Conservation (phyloP, 2,113 vertebrate genomes). For the Xiphias gladius region DNA sequence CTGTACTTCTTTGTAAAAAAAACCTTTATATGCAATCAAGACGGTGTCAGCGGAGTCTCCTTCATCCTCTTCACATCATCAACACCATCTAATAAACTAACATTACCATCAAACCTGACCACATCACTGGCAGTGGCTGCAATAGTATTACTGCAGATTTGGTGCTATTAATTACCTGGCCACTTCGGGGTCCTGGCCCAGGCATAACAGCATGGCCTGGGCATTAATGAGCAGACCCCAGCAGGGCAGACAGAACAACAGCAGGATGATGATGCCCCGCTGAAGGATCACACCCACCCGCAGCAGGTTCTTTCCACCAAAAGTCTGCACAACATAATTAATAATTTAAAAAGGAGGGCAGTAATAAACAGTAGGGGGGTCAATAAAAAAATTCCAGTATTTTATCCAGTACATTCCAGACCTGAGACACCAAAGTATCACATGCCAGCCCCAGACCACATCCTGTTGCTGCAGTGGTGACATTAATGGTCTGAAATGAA, state of each 20-base stretch:
- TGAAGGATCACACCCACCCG: conserved; percentile 92
- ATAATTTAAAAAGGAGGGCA: neutral
- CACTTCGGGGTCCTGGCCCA: conserved; percentile 88
- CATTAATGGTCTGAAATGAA: conserved; percentile 88
- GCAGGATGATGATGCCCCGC: conserved; percentile 86
- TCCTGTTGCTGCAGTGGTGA: conserved; percentile 89
- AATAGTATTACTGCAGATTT: neutral
- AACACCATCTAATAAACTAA: no score
- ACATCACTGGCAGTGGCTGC: neutral
- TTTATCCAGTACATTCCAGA: conserved; percentile 69
- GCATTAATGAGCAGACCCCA: conserved; percentile 94
- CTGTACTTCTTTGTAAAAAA: no score
- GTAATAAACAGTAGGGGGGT: neutral
- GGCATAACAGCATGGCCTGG: conserved; percentile 84
- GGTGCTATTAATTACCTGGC: conserved; percentile 85
- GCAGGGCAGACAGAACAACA: conserved; percentile 93
- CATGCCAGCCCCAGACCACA: conserved; percentile 89
- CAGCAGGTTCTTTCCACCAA: conserved; percentile 88
- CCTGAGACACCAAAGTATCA: conserved; percentile 95
- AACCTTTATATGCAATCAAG: no score
- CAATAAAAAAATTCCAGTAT: neutral
- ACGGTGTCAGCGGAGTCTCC: no score
- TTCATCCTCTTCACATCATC: no score
- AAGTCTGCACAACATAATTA: conserved; percentile 84
- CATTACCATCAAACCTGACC: neutral